Evolutionary conservation across 2,888 invertebrate genomes (phyloP).

Genomic region (Argyresthia goedartella): DNA sequence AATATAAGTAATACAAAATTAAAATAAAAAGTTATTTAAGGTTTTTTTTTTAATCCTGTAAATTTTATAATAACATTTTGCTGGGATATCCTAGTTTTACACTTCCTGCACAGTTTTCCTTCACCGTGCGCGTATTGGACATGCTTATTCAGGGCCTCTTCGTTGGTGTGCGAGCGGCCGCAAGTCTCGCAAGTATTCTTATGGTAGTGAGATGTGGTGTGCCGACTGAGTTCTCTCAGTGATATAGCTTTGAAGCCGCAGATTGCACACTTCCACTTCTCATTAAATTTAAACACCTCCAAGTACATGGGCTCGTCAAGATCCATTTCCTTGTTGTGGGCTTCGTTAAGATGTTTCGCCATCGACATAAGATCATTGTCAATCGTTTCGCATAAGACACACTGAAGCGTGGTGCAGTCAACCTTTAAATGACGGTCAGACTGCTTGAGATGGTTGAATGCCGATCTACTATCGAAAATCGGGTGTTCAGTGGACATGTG

Average conservation of each 20-base stretch:
- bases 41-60: too few relatives aligned
- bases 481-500: slow-evolving; percentile 24
- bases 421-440: slow-evolving; percentile 19
- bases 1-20: too few relatives aligned
- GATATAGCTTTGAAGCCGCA: slow-evolving; percentile 20
- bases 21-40: too few relatives aligned
- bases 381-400: slow-evolving; percentile 18
- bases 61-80: too few relatives aligned
- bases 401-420: slow-evolving; percentile 24
- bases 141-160: slow-evolving; percentile 19
- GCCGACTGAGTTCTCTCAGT: slow-evolving; percentile 23
- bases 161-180: slow-evolving; percentile 23
- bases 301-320: slow-evolving; percentile 15
- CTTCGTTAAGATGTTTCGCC: slow-evolving; percentile 19
- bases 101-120: slow-evolving; percentile 12
- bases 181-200: slow-evolving; percentile 27
- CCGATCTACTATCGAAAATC: slow-evolving; percentile 13
- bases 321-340: slow-evolving; percentile 13
- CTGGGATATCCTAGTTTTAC: neutral
- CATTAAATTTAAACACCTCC: slow-evolving; percentile 21
- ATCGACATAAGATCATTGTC: slow-evolving; percentile 15
- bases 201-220: slow-evolving; percentile 24
- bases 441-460: slow-evolving; percentile 13
- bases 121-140: slow-evolving; percentile 7
- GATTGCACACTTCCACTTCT: slow-evolving; percentile 17